phyloP scores from a whole-genome alignment of 2,888 invertebrate species.

The Eupithecia subumbrata region DNA sequence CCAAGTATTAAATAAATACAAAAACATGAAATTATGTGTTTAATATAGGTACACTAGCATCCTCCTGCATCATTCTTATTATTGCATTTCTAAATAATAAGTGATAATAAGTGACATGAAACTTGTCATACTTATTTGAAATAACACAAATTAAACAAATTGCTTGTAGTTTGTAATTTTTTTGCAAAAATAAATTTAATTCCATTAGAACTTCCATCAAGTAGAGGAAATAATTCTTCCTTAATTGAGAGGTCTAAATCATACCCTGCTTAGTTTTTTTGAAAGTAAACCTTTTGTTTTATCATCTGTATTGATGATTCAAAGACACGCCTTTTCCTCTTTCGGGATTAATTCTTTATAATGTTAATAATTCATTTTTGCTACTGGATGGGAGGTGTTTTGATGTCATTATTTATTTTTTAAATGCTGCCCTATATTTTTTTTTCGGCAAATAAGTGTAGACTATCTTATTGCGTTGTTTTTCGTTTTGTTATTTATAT shows the following conservation, averaged over 20 bases:
- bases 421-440: conserved; percentile 24
- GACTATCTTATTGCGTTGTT: background rate
- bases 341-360: conserved; percentile 62
- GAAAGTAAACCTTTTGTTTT: conserved; percentile 49
- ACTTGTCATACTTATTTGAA: background rate
- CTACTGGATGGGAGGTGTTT: conserved; percentile 69
- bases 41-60: no score
- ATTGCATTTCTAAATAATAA: no score
- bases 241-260: conserved; percentile 66
- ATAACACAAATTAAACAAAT: background rate
- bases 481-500: background rate
- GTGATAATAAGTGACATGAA: no score
- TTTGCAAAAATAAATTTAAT: background rate
- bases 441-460: background rate
- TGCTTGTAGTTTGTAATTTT: background rate
- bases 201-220: conserved; percentile 40
- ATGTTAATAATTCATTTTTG: conserved; percentile 63
- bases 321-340: conserved; percentile 62
- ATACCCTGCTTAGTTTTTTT: conserved; percentile 48
- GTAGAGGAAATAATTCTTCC: conserved; percentile 55
- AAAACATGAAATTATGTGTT: no score
- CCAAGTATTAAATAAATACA: no score
- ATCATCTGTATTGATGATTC: conserved; percentile 57
- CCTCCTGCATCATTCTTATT: no score
- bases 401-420: conserved; percentile 69